A percentile compares a stretch with the other conserved stretches of the same genome.
phyloP scores from a whole-genome alignment of 2,797 vertebrate species.

The Hydrophis major region DNA sequence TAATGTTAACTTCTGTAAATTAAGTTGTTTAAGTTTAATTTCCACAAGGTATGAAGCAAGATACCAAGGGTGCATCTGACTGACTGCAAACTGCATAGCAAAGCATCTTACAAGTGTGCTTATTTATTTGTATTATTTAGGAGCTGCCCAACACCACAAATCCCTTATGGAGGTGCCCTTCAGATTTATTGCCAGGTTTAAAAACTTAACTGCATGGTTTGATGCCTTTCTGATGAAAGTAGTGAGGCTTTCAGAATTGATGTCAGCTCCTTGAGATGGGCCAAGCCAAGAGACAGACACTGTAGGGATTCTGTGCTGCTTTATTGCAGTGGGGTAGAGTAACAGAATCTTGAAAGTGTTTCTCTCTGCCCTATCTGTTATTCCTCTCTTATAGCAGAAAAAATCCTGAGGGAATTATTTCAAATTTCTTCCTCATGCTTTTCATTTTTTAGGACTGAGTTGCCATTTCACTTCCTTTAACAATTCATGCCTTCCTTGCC shows the following conservation, averaged over 20 bases:
- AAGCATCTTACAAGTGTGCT: background rate
- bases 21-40: background rate
- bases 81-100: background rate
- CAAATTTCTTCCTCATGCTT: background rate
- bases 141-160: background rate
- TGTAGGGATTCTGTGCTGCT: background rate
- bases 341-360: background rate
- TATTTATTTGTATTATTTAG: background rate
- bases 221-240: background rate
- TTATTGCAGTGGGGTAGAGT: background rate
- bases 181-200: background rate
- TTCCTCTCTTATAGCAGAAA: background rate
- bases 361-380: background rate
- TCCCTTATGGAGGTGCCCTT: background rate
- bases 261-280: background rate
- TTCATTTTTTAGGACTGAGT: background rate
- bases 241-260: background rate
- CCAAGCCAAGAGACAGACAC: background rate
- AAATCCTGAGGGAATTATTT: background rate
- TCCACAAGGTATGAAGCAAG: background rate
- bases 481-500: background rate
- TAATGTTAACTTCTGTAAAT: background rate
- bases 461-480: background rate
- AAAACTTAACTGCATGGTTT: background rate
- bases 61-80: background rate